These are phyloP conservation scores for Emydoidea blandingii DNA, from an alignment of 2,797 vertebrate species.

Conservation along the genomic window DNA sequence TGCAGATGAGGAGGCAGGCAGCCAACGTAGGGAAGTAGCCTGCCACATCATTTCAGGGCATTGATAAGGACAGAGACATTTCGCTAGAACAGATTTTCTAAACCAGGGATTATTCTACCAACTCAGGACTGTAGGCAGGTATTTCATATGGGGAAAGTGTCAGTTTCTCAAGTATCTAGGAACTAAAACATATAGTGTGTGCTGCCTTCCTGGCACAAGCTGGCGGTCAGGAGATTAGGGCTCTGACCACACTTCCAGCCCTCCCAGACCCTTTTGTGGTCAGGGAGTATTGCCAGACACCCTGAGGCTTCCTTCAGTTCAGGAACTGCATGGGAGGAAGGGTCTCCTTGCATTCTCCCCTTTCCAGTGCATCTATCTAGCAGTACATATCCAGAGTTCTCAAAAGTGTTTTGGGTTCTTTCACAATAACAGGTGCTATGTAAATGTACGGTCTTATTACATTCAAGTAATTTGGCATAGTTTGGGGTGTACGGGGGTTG, in stretches of 20 bases:
- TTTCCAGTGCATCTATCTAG: neutral
- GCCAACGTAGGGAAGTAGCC: neutral
- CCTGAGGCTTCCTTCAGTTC: rapidly evolving
- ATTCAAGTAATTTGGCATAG: neutral
- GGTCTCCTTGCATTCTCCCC: neutral
- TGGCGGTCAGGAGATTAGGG: rapidly evolving
- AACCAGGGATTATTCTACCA: neutral
- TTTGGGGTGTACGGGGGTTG: neutral
- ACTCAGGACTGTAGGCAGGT: neutral
- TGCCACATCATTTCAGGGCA: neutral
- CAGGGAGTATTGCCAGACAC: neutral
- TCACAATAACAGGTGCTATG: rapidly evolving
- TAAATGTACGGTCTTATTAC: neutral
- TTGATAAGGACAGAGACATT: neutral
- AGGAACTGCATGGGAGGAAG: rapidly evolving
- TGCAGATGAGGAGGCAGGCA: neutral
- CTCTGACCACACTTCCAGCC: neutral
- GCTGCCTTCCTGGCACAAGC: neutral
- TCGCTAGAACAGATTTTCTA: slow-evolving; percentile 14
- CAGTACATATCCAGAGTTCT: rapidly evolving
- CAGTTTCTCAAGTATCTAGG: neutral
- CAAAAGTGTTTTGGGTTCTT: rapidly evolving
- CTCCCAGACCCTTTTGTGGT: neutral
- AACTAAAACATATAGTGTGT: neutral
- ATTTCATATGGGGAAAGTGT: neutral